Percentiles rank a stretch among this genome's conserved stretches.
These are phyloP conservation scores for Momotus momota DNA, from an alignment of 2,797 vertebrate species.

Conservation along the genomic window DNA sequence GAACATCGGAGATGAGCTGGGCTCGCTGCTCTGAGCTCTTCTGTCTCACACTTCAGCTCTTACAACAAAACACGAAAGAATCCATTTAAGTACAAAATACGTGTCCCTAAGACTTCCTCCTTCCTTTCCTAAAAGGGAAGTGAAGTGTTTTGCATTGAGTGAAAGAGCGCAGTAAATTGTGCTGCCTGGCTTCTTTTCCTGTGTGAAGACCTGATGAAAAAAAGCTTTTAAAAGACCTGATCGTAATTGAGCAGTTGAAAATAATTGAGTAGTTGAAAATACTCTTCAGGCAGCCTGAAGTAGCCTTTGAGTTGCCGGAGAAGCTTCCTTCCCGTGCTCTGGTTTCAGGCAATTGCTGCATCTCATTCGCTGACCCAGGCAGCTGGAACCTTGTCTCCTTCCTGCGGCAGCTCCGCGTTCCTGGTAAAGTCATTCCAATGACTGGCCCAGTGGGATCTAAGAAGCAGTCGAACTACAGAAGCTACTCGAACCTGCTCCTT, in stretches of 20 bases:
- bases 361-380: neutral
- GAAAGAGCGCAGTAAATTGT: neutral
- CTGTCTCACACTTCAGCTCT: neutral
- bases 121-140: neutral
- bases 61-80: neutral
- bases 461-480: neutral
- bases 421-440: accelerated
- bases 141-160: neutral
- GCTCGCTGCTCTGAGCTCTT: neutral
- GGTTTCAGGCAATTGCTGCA: neutral
- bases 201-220: neutral
- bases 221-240: neutral
- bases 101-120: neutral
- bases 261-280: neutral
- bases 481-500: neutral
- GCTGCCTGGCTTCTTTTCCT: neutral
- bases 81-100: neutral
- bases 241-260: neutral
- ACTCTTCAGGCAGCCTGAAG: neutral
- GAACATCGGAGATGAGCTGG: neutral
- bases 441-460: neutral
- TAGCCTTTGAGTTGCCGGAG: neutral
- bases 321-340: neutral
- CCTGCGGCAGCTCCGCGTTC: accelerated
- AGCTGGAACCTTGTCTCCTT: neutral